phyloP scores from a whole-genome alignment of 2,888 invertebrate species.

The Tipula confusa region DNA sequence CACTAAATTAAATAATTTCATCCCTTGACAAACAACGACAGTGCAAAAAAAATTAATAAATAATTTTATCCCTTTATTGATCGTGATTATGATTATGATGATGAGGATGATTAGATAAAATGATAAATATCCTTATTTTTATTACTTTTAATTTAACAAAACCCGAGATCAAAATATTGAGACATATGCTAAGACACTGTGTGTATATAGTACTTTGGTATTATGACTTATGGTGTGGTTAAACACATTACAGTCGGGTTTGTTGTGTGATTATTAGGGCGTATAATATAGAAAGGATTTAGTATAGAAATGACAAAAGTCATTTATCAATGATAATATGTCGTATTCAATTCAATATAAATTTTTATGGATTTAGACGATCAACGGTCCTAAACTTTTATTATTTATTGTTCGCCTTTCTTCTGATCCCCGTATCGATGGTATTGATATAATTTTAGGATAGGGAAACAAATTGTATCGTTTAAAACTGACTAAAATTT shows the following conservation, averaged over 20 bases:
- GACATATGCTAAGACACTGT: neutral
- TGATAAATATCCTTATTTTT: neutral
- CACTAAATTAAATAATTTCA: conserved; percentile 25
- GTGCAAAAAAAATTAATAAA: neutral
- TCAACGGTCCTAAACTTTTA: neutral
- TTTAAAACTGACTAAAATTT: no score
- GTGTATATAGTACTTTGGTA: neutral
- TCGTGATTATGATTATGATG: conserved; percentile 25
- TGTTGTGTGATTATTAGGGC: neutral
- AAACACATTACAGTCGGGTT: neutral
- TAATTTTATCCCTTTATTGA: neutral
- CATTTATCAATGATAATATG: neutral
- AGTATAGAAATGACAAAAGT: neutral
- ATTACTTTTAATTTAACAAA: no score
- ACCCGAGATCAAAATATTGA: conserved; percentile 7
- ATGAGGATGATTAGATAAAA: conserved; percentile 25
- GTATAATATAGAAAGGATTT: neutral
- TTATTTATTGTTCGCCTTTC: neutral
- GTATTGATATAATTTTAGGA: neutral
- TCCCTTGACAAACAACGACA: neutral
- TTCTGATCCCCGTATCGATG: neutral
- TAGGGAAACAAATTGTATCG: neutral
- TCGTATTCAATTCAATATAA: neutral
- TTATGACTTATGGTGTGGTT: neutral
- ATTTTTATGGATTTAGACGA: neutral